phyloP scores from a whole-genome alignment of 2,113 vertebrate genomes.

The Tachycineta bicolor region DNA sequence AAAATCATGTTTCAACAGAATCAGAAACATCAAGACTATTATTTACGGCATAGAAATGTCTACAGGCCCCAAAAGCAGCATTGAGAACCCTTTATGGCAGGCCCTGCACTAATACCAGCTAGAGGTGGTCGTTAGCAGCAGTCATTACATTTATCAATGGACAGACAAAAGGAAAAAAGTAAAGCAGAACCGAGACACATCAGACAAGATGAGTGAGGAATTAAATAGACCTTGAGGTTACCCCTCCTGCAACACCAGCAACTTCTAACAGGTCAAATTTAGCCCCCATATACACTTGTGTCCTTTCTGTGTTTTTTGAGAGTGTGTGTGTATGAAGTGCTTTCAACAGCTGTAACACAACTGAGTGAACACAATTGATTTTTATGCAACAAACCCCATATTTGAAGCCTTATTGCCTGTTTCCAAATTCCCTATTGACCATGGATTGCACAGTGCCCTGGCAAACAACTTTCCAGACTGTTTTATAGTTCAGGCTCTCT shows the following conservation, averaged over 20 bases:
- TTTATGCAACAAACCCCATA: background rate
- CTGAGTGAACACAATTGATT: background rate
- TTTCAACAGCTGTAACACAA: background rate
- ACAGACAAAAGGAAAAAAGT: background rate
- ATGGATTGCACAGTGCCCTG: background rate
- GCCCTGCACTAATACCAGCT: background rate
- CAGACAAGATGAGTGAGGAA: background rate
- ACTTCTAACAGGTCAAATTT: background rate
- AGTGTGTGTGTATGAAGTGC: background rate
- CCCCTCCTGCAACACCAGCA: background rate
- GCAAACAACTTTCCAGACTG: background rate
- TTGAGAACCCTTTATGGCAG: background rate
- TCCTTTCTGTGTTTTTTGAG: background rate
- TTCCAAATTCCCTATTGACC: background rate
- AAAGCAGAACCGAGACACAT: background rate
- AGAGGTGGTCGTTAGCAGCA: background rate
- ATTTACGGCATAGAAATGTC: background rate
- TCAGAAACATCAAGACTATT: background rate
- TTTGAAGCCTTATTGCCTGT: background rate
- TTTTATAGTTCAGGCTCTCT: background rate
- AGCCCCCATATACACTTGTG: background rate
- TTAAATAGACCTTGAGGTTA: background rate
- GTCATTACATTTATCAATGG: background rate
- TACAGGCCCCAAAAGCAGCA: background rate
- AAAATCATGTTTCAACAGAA: background rate